Evolutionary conservation across 2,797 vertebrate genomes (phyloP), one percentile per base, ranked within the genome.

Genomic region (Mus minutoides): DNA sequence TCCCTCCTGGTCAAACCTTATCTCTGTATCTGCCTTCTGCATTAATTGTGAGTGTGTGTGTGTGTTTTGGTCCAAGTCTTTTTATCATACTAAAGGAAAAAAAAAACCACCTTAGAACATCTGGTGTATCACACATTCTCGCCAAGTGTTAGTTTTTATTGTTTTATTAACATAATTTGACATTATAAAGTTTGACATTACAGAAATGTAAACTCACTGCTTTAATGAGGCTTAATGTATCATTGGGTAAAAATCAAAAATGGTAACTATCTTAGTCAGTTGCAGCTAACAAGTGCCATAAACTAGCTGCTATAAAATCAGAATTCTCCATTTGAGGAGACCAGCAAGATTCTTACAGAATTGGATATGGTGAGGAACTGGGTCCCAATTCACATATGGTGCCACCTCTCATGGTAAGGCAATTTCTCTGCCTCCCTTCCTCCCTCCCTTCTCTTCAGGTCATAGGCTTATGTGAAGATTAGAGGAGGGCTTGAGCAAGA

Each of bases 161-260:
- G 37, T 78, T 97, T 82, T 71, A 93, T 90, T 88, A 96, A 88
- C 3, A 60, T 87, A 92, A 91, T 77, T 80, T 90, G 75, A n/a
- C 34, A 85, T 92, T 80, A 19, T 92, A 90, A 92, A 95, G 87
- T 49, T 62, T 46, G n/a, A 43, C 83, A 89, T 95, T 89, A 69
- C 0, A 49, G n/a, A 94, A 46, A 24, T 43, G 0, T 93, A 85
- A 52, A 75, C 24, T 92, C 88, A 12, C 69, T 92, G 4, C 60
- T 52, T 94, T 37, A 86, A 1, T 93, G 86, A 95, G 92, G 86
- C 16, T 34, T 60, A 87, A 73, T 16, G 26, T 56, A 85, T 79
- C 49, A 82, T 3, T 87, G 24, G 22, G 56, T 73, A 84, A 87
- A 87, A 96, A 93, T 85, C 91, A 82, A 95, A 96, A 80, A 73